Conservation (phyloP, 2,113 vertebrate genomes). For the Tricholaema leucomelas region DNA sequence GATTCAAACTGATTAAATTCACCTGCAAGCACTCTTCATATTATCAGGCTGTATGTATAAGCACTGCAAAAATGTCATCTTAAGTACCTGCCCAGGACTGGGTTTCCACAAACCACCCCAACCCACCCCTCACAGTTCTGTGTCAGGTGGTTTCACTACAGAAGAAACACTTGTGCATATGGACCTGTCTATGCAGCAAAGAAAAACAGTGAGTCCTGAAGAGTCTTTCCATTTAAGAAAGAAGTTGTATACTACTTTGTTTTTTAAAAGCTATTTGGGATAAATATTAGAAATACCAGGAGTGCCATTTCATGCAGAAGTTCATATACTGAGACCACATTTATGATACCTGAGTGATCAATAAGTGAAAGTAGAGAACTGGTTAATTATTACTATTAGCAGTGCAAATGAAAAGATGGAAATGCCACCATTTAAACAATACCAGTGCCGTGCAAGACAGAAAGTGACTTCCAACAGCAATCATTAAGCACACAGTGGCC, state of each 20-base stretch:
- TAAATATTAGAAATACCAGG: not conserved
- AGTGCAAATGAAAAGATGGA: not conserved
- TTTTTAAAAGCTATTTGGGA: not conserved
- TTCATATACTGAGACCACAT: not conserved
- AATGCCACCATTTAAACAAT: not conserved
- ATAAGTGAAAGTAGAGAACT: not conserved
- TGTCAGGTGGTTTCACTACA: not conserved
- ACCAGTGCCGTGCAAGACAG: not conserved
- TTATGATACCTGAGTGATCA: fast-evolving
- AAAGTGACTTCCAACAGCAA: conserved; percentile 1
- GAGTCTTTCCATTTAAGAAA: not conserved
- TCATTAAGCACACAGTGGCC: not conserved
- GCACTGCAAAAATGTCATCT: not conserved
- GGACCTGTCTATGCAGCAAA: not conserved
- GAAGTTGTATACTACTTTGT: too few relatives aligned
- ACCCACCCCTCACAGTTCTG: fast-evolving
- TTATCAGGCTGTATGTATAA: fast-evolving
- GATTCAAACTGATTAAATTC: not conserved
- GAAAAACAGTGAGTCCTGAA: not conserved
- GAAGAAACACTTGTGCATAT: not conserved
- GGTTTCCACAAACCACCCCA: not conserved
- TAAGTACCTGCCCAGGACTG: not conserved
- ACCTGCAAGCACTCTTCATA: fast-evolving
- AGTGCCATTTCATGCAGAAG: not conserved
- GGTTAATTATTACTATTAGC: not conserved